Evolutionary conservation across 2,113 vertebrate species (phyloP).

Genomic region (Psettodes erumei): DNA sequence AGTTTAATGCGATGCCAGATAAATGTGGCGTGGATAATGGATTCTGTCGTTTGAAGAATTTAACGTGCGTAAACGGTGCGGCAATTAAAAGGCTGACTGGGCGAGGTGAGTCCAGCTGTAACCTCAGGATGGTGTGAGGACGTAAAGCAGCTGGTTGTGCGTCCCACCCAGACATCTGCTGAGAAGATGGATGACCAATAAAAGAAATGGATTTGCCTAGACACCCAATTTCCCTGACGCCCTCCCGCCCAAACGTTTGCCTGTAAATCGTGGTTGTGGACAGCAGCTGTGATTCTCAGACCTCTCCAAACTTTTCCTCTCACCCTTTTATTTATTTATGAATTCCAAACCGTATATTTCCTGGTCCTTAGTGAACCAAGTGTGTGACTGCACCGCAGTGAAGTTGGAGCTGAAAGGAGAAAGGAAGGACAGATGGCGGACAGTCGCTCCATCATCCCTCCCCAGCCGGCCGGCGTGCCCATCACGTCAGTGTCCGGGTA

Average conservation of each 20-base stretch:
- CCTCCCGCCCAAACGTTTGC: conserved; percentile 34
- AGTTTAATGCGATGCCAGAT: background rate
- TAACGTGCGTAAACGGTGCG: background rate
- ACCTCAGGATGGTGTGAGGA: conserved; percentile 34
- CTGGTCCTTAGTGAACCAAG: conserved; percentile 10
- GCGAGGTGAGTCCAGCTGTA: conserved; percentile 35
- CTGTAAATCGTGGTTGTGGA: conserved; percentile 38
- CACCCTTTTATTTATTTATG: background rate
- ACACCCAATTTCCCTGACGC: conserved; percentile 41
- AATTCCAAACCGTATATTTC: background rate
- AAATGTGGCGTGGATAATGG: background rate
- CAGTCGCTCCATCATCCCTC: conserved; percentile 28
- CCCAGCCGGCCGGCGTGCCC: background rate
- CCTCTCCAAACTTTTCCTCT: conserved; percentile 3
- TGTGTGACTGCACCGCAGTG: conserved; percentile 4
- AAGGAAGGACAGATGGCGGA: conserved; percentile 49
- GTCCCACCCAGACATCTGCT: conserved; percentile 38
- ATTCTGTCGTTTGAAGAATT: conserved; percentile 8
- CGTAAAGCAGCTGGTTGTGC: conserved; percentile 34
- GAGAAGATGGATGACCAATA: conserved; percentile 52
- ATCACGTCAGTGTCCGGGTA: conserved; percentile 13
- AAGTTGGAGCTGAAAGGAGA: conserved; percentile 25
- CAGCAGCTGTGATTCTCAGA: conserved; percentile 22
- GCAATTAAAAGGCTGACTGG: conserved; percentile 31
- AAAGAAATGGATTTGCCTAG: conserved; percentile 51